Conservation (phyloP, 2,113 vertebrate species). For the Lasiurus cinereus region DNA sequence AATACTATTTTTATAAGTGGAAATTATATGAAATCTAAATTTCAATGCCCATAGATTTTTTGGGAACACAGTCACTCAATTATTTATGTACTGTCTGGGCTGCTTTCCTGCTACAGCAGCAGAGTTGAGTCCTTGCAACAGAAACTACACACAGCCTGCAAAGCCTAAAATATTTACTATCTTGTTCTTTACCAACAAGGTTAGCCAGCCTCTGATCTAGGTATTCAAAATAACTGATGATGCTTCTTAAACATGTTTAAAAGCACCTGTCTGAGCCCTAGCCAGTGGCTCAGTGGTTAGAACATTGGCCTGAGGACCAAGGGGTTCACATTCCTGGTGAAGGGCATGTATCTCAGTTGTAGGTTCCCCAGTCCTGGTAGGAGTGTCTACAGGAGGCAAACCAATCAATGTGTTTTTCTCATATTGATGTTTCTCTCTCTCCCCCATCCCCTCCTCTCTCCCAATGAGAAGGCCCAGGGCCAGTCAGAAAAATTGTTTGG, state of each 20-base stretch:
- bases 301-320: too few relatives aligned
- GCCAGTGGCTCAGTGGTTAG: too few relatives aligned
- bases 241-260: not conserved
- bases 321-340: too few relatives aligned
- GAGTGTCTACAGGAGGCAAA: too few relatives aligned
- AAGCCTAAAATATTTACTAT: not conserved
- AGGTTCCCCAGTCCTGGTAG: too few relatives aligned
- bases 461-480: not conserved
- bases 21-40: constrained; percentile 38
- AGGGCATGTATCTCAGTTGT: too few relatives aligned
- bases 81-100: not conserved
- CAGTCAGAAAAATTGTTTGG: not conserved
- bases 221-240: not conserved
- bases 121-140: not conserved
- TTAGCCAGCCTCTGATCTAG: not conserved
- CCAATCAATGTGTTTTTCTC: too few relatives aligned
- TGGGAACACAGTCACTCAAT: not conserved
- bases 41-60: not conserved
- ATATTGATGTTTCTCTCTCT: too few relatives aligned
- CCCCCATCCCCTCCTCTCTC: too few relatives aligned
- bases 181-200: not conserved
- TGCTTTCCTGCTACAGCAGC: not conserved
- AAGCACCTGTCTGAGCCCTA: not conserved
- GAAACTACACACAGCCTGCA: not conserved
- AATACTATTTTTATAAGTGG: not conserved